phyloP scores from a whole-genome alignment of 2,888 invertebrate species.

The Drosophila mimica region DNA sequence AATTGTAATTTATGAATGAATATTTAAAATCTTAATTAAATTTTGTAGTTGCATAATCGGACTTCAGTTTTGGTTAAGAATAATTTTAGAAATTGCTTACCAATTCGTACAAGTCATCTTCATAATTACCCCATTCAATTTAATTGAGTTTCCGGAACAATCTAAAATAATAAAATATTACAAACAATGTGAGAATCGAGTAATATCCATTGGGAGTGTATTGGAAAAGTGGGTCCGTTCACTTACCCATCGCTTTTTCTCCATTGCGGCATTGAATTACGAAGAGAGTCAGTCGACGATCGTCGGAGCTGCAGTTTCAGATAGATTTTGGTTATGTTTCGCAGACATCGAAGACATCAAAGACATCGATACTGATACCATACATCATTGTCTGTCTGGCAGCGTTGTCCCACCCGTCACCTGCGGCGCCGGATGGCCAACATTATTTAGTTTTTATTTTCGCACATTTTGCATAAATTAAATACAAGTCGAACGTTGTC shows the following conservation, averaged over 20 bases:
- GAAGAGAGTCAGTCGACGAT: conserved; percentile 29
- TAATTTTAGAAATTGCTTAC: not conserved
- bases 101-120: not conserved
- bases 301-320: conserved; percentile 39
- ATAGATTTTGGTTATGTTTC: conserved; percentile 63
- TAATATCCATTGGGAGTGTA: conserved; percentile 8
- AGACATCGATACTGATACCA: conserved; percentile 20
- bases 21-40: not conserved
- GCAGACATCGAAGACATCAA: conserved; percentile 12
- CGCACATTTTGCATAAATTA: conserved; percentile 78
- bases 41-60: not conserved
- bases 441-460: conserved; percentile 75
- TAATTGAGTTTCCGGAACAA: not conserved
- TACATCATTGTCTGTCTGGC: not conserved
- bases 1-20: not conserved
- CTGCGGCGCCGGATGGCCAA: conserved; percentile 48
- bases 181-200: not conserved
- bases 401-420: conserved; percentile 4
- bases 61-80: not conserved
- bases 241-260: conserved; percentile 49
- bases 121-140: not conserved
- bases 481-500: conserved; percentile 41
- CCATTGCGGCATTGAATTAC: conserved; percentile 69
- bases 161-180: not conserved
- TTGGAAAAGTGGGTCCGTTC: conserved; percentile 36